These are phyloP conservation scores for Strigamia transsilvanica DNA, from an alignment of 2,888 invertebrate species.

Conservation along the genomic window DNA sequence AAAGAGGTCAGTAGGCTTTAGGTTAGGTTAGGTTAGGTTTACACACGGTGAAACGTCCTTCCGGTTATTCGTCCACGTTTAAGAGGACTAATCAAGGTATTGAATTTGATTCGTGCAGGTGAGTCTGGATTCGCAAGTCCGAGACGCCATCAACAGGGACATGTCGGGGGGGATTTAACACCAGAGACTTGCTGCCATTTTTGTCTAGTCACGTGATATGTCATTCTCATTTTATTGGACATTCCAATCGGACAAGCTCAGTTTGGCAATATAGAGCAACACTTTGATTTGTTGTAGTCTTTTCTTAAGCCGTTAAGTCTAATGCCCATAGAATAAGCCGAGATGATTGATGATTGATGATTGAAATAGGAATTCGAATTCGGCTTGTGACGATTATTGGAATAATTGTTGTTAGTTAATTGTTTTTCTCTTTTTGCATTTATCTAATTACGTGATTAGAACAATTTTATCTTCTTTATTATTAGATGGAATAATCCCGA, in stretches of 20 bases:
- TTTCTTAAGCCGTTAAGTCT: neutral
- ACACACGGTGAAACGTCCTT: no score
- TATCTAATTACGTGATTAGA: slow-evolving; percentile 10
- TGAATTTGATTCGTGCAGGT: slow-evolving; percentile 76
- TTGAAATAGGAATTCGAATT: no score
- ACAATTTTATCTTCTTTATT: slow-evolving; percentile 10
- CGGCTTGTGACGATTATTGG: neutral
- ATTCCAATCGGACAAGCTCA: no score
- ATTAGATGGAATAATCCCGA: neutral
- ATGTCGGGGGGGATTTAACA: slow-evolving; percentile 86
- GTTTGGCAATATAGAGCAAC: neutral
- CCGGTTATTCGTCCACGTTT: no score
- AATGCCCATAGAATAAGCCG: neutral
- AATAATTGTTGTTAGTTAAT: neutral
- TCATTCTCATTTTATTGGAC: neutral
- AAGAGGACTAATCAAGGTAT: no score
- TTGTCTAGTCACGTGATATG: neutral
- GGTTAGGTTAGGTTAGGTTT: no score
- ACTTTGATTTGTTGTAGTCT: neutral
- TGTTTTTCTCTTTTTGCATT: neutral
- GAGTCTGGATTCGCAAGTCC: slow-evolving; percentile 95
- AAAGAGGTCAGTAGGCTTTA: slow-evolving; percentile 88
- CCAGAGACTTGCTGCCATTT: neutral
- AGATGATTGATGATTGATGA: no score
- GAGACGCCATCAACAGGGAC: slow-evolving; percentile 97